phyloP scores from a whole-genome alignment of 1,140 invertebrate species.

The Drosophila ogumai region DNA sequence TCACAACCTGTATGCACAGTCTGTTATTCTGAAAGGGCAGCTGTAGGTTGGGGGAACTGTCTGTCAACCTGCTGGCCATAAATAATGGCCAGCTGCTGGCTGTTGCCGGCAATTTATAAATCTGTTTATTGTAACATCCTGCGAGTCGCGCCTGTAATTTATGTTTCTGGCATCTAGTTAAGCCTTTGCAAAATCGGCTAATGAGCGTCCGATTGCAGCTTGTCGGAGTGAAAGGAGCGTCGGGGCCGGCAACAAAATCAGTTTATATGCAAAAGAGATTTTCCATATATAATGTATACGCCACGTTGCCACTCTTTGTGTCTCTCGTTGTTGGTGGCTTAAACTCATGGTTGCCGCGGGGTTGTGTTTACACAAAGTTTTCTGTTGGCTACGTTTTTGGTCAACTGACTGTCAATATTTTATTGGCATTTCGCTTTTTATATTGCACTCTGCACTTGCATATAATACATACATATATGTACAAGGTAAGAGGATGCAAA shows the following conservation, averaged over 20 bases:
- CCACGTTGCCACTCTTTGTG: conserved; percentile 7
- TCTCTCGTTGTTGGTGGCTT: not conserved
- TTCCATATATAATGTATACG: conserved; percentile 42
- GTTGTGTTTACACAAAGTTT: conserved; percentile 50
- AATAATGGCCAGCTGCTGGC: conserved; percentile 49
- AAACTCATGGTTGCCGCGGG: not conserved
- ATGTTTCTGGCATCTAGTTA: conserved; percentile 46
- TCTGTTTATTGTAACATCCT: conserved; percentile 49
- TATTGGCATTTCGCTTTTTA: conserved; percentile 51
- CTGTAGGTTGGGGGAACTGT: conserved; percentile 15
- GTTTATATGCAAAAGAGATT: conserved; percentile 15
- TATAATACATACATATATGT: conserved; percentile 4
- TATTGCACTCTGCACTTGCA: conserved; percentile 11
- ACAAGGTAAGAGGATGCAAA: not conserved
- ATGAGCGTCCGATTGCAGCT: conserved; percentile 48
- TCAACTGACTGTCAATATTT: conserved; percentile 64
- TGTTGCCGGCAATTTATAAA: conserved; percentile 42
- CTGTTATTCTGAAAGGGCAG: not conserved
- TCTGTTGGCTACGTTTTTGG: conserved; percentile 31
- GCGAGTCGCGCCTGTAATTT: conserved; percentile 36
- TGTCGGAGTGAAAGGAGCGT: not conserved
- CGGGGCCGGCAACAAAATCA: not conserved
- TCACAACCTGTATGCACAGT: conserved; percentile 5
- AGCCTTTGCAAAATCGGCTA: conserved; percentile 25
- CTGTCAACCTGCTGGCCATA: conserved; percentile 47